Evolutionary conservation across 2,113 vertebrate genomes (phyloP).

Genomic region (Tetrax tetrax): DNA sequence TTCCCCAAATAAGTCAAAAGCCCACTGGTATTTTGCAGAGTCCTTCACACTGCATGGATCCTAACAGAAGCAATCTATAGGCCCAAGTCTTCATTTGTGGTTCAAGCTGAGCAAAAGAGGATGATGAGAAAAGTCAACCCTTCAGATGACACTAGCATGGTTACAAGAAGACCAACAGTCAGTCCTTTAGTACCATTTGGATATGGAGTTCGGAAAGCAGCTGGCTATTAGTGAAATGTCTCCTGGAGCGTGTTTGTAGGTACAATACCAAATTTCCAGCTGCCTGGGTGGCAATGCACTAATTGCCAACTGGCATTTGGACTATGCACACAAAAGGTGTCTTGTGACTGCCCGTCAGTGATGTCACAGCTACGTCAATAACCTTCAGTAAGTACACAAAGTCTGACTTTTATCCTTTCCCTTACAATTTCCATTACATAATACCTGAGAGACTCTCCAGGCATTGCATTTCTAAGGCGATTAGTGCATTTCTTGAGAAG

Average conservation of each 20-base stretch:
- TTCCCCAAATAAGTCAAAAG: not conserved
- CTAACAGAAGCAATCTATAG: not conserved
- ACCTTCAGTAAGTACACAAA: constrained; percentile 7
- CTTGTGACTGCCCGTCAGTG: not conserved
- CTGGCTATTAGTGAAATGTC: not conserved
- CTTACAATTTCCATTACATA: constrained; percentile 17
- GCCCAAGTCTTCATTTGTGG: not conserved
- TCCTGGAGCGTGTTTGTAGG: not conserved
- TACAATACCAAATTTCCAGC: not conserved
- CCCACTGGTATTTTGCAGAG: not conserved
- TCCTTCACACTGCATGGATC: not conserved
- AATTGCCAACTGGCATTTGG: constrained; percentile 10
- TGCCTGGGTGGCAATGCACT: not conserved
- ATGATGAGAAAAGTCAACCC: not conserved
- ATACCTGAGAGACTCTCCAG: constrained; percentile 1
- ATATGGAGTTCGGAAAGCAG: not conserved
- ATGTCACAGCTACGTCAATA: constrained; percentile 30
- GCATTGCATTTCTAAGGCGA: constrained; percentile 28
- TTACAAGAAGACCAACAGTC: not conserved
- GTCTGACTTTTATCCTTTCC: constrained; percentile 24
- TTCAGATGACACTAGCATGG: not conserved
- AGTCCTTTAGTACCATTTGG: not conserved
- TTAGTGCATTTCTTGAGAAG: constrained; percentile 34
- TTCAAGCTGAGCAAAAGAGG: not conserved
- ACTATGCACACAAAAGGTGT: not conserved